Conservation (phyloP, 2,888 invertebrate species). For the Pyrocoelia pectoralis region DNA sequence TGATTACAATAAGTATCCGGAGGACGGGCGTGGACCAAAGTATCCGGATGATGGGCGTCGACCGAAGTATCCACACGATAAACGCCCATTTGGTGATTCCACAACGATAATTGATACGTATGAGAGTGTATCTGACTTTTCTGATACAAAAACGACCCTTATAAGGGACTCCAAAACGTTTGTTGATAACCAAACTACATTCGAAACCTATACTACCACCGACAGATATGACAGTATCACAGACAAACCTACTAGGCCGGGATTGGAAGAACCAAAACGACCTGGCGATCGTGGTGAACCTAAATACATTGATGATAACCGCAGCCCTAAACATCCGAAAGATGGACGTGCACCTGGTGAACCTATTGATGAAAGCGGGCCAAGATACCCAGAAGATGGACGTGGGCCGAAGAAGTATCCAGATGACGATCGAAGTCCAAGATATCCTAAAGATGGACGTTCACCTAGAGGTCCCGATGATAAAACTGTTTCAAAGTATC, state of each 20-base stretch:
- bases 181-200: conserved; percentile 45
- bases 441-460: background rate
- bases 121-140: conserved; percentile 41
- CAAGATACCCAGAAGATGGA: conserved; percentile 15
- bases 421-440: background rate
- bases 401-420: conserved; percentile 4
- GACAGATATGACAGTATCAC: conserved; percentile 3
- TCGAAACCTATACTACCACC: conserved; percentile 46
- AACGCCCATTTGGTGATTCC: background rate
- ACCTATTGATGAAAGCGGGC: background rate
- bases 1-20: no score
- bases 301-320: background rate
- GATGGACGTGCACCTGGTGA: background rate
- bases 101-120: conserved; percentile 39
- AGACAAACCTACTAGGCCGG: background rate
- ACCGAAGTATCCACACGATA: conserved; percentile 15
- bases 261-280: background rate
- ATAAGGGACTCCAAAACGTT: conserved; percentile 47
- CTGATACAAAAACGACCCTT: conserved; percentile 46
- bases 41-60: conserved; percentile 18
- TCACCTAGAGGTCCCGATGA: background rate
- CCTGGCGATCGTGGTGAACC: no score
- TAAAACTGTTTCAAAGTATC: no score
- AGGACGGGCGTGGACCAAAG: background rate
- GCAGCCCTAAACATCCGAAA: background rate